Evolutionary conservation across 2,888 invertebrate species (phyloP), one percentile per base, ranked within the genome.

Genomic region (Ecliptopera silaceata): DNA sequence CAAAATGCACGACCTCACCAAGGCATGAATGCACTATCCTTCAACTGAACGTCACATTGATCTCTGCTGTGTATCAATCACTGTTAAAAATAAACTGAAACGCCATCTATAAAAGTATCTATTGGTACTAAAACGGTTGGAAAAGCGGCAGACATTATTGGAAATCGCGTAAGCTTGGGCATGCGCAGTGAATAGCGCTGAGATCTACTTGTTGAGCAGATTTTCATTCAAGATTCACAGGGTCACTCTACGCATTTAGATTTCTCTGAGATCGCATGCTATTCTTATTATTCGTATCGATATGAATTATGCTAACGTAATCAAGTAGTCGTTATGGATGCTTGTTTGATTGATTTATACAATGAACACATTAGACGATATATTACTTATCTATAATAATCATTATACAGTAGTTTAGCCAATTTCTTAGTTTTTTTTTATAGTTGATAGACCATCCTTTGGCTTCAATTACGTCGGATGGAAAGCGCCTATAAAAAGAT

Each of bases 121-220:
- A 32, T 45, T 32, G 13, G 15, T 44, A 46, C n/a, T 26, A 29
- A 42, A 43, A 36, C 15, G 15, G 4, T 20, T 43, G 32, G 17
- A n/a, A 39, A 31, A 36, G 32, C 1, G 58, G 61, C 60, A 48
- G 64, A 61, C 86, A 84, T 15, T 86, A 66, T 84, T 86, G 39
- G 29, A 51, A 44, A 29, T 48, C 42, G 42, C 42, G 34, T 36
- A 54, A 42, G 17, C 39, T 64, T 50, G 72, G 80, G 83, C 86
- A 79, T 82, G 88, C 86, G 86, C 77, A 59, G 46, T 53, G 38
- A 46, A 54, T 66, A 63, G 65, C 66, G 61, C 71, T 72, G 76
- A 73, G 69, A 71, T 71, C 83, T 84, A 90, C 90, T 90, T 90
- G 90, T 90, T 90, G 90, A 88, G 76, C 78, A 68, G 69, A 61